These are phyloP conservation scores for Parelbella ahira DNA, from an alignment of 2,888 invertebrate species.

Conservation along the genomic window DNA sequence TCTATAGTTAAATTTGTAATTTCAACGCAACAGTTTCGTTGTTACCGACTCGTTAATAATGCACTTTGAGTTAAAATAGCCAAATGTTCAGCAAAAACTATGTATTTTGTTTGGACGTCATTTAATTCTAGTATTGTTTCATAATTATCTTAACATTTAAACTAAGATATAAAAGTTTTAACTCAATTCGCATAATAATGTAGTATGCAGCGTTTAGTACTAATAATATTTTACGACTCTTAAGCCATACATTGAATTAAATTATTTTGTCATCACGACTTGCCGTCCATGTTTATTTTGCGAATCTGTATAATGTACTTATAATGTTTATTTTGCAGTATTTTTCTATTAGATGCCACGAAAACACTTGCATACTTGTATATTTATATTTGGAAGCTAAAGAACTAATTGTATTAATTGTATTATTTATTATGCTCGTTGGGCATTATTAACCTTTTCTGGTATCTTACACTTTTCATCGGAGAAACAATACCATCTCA, in stretches of 20 bases:
- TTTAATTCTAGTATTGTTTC: too few relatives aligned
- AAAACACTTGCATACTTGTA: conserved; percentile 38
- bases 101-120: conserved; percentile 23
- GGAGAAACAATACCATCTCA: conserved; percentile 35
- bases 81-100: conserved; percentile 7
- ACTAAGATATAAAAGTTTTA: too few relatives aligned
- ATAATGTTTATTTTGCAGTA: conserved; percentile 44
- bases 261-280: conserved; percentile 50
- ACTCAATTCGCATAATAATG: too few relatives aligned
- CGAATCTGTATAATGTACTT: conserved; percentile 48
- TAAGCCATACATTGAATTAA: conserved; percentile 25
- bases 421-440: conserved; percentile 47
- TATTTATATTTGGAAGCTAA: conserved; percentile 45
- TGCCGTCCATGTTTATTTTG: conserved; percentile 77
- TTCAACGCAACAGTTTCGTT: conserved; percentile 27
- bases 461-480: conserved; percentile 39
- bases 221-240: conserved; percentile 14
- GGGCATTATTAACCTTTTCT: conserved; percentile 61
- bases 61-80: conserved; percentile 51
- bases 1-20: conserved; percentile 31
- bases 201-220: conserved; percentile 21
- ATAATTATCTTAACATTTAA: too few relatives aligned
- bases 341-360: conserved; percentile 43
- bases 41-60: conserved; percentile 59
- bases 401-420: conserved; percentile 37